Evolutionary conservation across 92 coral and sea anemone genomes (phyloP).

Genomic region (Heteractis magnifica): DNA sequence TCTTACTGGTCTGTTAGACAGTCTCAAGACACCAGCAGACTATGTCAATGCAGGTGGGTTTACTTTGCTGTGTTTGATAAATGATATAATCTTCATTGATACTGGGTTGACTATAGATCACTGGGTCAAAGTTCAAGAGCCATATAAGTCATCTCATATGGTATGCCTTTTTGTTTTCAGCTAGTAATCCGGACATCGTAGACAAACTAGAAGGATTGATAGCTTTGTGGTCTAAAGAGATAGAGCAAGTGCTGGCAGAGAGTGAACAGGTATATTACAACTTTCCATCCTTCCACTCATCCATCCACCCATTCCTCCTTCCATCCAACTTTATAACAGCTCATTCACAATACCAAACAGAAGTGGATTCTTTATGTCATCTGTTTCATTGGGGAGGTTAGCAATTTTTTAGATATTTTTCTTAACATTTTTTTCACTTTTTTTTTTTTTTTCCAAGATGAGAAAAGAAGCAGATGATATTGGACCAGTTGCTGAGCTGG

Average conservation of each 20-base stretch:
- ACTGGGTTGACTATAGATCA: too few relatives aligned
- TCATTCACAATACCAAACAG: not conserved
- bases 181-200: constrained; percentile 87
- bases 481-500: constrained; percentile 97
- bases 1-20: constrained; percentile 65
- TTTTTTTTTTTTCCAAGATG: constrained; percentile 53
- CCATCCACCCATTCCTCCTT: not conserved
- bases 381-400: not conserved
- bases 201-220: constrained; percentile 95
- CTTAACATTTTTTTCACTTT: too few relatives aligned
- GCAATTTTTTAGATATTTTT: too few relatives aligned
- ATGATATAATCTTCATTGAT: too few relatives aligned
- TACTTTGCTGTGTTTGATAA: too few relatives aligned
- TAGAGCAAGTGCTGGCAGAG: constrained; percentile 95
- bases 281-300: not conserved
- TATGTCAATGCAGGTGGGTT: constrained; percentile 82
- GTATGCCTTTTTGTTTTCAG: constrained; percentile 48
- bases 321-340: not conserved
- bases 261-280: constrained; percentile 86
- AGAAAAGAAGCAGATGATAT: constrained; percentile 98
- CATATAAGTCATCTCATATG: not conserved
- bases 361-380: not conserved
- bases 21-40: constrained; percentile 85
- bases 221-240: constrained; percentile 88
- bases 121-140: not conserved